Percentiles rank a stretch among this genome's conserved stretches.
Conservation (phyloP, 2,797 vertebrate genomes). For the Myotis pilosus region DNA sequence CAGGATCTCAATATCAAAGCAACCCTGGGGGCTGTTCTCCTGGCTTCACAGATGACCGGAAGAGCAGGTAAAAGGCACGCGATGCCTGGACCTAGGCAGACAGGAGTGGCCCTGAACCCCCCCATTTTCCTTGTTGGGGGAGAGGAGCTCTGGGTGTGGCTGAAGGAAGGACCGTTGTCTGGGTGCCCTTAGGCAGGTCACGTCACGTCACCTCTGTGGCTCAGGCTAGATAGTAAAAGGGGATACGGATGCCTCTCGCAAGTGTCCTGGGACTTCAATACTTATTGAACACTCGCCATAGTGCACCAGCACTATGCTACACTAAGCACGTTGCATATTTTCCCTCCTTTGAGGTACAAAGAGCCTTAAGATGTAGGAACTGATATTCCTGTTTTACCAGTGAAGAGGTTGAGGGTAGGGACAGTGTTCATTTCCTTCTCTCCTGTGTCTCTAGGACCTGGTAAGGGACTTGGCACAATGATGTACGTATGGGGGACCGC, state of each 20-base stretch:
- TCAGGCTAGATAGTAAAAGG: background rate
- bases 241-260: fast-evolving
- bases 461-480: background rate
- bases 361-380: background rate
- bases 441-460: background rate
- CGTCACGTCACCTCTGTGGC: background rate
- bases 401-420: background rate
- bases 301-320: background rate
- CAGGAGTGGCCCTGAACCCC: too few species aligned
- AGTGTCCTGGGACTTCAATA: background rate
- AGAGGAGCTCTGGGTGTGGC: too few species aligned
- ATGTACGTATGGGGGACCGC: fast-evolving
- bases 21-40: background rate
- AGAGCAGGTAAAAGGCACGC: too few species aligned
- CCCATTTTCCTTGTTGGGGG: background rate
- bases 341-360: background rate
- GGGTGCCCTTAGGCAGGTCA: background rate
- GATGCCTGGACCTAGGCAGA: too few species aligned
- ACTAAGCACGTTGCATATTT: background rate
- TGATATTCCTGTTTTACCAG: background rate
- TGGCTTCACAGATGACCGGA: background rate
- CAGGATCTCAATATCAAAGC: background rate
- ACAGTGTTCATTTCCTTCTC: background rate
- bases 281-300: background rate
- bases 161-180: background rate